Percentiles rank a stretch among this genome's conserved stretches.
phyloP scores from a whole-genome alignment of 2,797 vertebrate genomes.

The Phyllotis vaccarum region DNA sequence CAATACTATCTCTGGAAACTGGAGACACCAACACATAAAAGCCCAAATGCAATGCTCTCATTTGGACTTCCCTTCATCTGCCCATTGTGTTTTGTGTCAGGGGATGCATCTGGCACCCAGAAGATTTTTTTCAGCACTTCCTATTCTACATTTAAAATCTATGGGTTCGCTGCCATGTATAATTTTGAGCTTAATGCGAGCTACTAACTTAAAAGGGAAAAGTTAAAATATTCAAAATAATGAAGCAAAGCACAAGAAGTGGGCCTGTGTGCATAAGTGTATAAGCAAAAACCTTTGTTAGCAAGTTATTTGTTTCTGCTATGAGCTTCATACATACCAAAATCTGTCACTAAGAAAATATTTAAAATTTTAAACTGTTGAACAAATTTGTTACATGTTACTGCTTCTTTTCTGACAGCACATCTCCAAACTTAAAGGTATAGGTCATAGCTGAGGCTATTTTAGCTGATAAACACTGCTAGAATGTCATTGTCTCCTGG shows the following conservation, averaged over 20 bases:
- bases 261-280: background rate
- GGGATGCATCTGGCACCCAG: background rate
- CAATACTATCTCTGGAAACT: background rate
- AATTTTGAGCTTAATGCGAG: slow-evolving; percentile 43
- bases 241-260: slow-evolving; percentile 61
- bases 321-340: slow-evolving; percentile 45
- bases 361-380: slow-evolving; percentile 49
- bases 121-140: background rate
- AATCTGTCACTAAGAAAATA: slow-evolving; percentile 54
- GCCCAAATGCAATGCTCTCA: background rate
- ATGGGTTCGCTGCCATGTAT: background rate
- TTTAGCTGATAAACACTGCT: slow-evolving; percentile 43
- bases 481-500: slow-evolving; percentile 43
- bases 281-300: slow-evolving; percentile 30
- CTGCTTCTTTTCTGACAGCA: slow-evolving; percentile 57
- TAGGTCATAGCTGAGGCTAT: slow-evolving; percentile 60
- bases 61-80: background rate
- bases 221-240: slow-evolving; percentile 55
- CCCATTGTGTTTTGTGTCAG: background rate
- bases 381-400: slow-evolving; percentile 69
- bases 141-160: background rate
- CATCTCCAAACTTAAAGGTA: slow-evolving; percentile 67
- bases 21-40: background rate
- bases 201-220: slow-evolving; percentile 38
- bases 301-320: slow-evolving; percentile 48